phyloP scores from a whole-genome alignment of 1,140 invertebrate genomes.

The Drosophila aff. region DNA sequence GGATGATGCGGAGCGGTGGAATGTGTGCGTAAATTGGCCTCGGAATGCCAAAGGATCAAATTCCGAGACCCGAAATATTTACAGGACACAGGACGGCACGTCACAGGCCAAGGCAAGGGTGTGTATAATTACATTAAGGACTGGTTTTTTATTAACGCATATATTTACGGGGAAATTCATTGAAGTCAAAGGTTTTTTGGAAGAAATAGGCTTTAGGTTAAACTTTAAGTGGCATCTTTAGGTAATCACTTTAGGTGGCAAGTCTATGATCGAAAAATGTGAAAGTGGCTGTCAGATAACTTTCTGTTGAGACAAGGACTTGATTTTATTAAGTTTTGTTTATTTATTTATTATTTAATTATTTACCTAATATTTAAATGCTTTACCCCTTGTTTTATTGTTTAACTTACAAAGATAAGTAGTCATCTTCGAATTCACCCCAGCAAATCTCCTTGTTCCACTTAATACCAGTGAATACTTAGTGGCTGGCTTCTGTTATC shows the following conservation, averaged over 20 bases:
- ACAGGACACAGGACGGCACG: not conserved
- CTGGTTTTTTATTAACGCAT: not conserved
- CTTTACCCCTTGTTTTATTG: no score
- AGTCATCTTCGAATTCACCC: not conserved
- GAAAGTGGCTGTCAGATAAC: not conserved
- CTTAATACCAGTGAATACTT: not conserved
- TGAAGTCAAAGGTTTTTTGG: no score
- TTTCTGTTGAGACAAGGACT: not conserved
- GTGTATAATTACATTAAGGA: not conserved
- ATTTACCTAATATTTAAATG: not conserved
- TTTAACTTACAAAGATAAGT: no score
- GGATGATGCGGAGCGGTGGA: not conserved
- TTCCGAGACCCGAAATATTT: slow-evolving; percentile 9
- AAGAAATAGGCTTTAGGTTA: no score
- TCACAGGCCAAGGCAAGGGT: no score
- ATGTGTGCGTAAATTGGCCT: slow-evolving; percentile 24
- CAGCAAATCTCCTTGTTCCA: not conserved
- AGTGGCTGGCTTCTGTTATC: not conserved
- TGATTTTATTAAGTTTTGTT: not conserved
- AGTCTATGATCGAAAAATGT: no score
- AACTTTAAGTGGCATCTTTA: no score
- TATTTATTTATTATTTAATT: not conserved
- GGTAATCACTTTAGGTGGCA: no score
- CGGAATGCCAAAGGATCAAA: slow-evolving; percentile 19
- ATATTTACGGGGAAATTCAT: not conserved